phyloP scores from a whole-genome alignment of 2,888 invertebrate genomes.

The Agrotis ipsilon region DNA sequence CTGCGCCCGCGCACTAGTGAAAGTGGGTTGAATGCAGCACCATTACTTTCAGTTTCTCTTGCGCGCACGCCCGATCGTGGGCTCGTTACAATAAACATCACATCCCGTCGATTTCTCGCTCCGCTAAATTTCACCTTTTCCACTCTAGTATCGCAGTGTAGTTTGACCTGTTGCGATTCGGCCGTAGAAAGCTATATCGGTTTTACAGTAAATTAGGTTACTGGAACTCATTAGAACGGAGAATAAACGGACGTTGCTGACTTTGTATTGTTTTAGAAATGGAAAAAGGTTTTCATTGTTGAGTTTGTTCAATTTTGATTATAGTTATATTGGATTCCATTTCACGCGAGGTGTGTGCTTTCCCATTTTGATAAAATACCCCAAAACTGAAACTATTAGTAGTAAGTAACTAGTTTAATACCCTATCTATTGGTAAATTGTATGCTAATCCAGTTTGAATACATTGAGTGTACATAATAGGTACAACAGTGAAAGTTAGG shows the following conservation, averaged over 20 bases:
- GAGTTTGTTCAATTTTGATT: not conserved
- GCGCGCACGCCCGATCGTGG: slow-evolving; percentile 85
- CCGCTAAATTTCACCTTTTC: slow-evolving; percentile 90
- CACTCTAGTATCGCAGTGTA: slow-evolving; percentile 82
- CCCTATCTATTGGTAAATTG: not conserved
- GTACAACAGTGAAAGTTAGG: slow-evolving; percentile 38
- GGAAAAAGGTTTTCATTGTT: slow-evolving; percentile 1
- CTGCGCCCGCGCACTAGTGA: slow-evolving; percentile 82
- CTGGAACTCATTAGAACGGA: slow-evolving; percentile 64
- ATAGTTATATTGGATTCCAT: not conserved
- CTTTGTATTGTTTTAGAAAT: slow-evolving; percentile 46
- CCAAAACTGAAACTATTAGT: not conserved
- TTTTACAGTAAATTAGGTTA: slow-evolving; percentile 66
- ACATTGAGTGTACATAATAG: slow-evolving; percentile 4
- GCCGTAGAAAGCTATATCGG: slow-evolving; percentile 82
- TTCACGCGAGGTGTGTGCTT: not conserved
- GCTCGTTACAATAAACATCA: slow-evolving; percentile 90
- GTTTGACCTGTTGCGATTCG: slow-evolving; percentile 80
- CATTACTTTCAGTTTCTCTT: slow-evolving; percentile 91
- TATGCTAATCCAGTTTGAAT: not conserved
- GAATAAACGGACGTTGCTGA: slow-evolving; percentile 46
- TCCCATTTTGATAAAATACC: not conserved
- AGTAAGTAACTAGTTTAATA: not conserved
- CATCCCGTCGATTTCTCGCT: slow-evolving; percentile 91
- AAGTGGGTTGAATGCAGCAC: slow-evolving; percentile 90